Evolutionary conservation across 2,888 invertebrate genomes (phyloP).

Genomic region (Hedychridium roseum): DNA sequence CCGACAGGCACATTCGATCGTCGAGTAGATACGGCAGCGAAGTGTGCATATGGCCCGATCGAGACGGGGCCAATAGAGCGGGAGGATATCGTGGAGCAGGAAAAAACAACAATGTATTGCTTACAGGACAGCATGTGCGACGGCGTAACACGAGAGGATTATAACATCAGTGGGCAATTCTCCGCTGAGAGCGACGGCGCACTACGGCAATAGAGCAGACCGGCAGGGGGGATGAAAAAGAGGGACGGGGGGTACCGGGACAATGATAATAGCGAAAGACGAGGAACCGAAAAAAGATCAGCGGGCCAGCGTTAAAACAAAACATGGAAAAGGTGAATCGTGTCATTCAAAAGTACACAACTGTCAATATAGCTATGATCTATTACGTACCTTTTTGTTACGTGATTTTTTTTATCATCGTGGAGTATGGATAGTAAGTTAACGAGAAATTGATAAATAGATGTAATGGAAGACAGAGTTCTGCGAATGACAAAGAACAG

Average conservation of each 20-base stretch:
- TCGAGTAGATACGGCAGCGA: slow-evolving; percentile 35
- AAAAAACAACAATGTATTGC: slow-evolving; percentile 53
- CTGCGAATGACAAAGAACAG: no score
- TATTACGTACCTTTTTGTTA: no score
- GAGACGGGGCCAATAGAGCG: slow-evolving; percentile 22
- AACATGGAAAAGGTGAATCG: not conserved
- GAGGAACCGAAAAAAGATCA: not conserved
- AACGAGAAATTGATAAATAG: not conserved
- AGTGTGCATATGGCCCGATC: slow-evolving; percentile 50
- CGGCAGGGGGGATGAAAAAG: slow-evolving; percentile 5
- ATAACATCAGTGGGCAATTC: slow-evolving; percentile 63
- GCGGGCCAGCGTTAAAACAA: slow-evolving; percentile 6
- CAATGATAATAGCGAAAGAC: slow-evolving; percentile 2
- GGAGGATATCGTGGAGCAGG: slow-evolving; percentile 14
- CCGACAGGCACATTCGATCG: slow-evolving; percentile 16
- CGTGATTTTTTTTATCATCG: no score
- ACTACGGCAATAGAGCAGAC: slow-evolving; percentile 9
- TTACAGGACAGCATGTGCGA: slow-evolving; percentile 57
- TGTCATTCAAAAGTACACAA: no score
- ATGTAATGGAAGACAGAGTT: not conserved
- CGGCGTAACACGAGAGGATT: slow-evolving; percentile 63
- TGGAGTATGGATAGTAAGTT: no score
- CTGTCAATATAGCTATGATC: no score
- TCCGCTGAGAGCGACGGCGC: slow-evolving; percentile 22
- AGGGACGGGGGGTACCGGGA: slow-evolving; percentile 1